These are phyloP conservation scores for Muraenolepis orangiensis DNA, from an alignment of 2,797 vertebrate species.

Conservation along the genomic window DNA sequence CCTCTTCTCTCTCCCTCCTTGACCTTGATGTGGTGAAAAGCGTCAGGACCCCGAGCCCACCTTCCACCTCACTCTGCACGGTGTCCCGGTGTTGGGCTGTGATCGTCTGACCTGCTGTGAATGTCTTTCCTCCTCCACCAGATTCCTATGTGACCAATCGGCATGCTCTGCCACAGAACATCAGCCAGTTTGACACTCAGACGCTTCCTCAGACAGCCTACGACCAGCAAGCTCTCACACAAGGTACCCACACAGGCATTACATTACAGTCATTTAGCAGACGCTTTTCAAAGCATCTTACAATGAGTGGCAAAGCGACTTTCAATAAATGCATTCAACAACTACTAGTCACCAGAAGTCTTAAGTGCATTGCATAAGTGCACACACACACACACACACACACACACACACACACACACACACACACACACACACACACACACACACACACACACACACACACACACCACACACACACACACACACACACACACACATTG, in stretches of 20 bases:
- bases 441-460: neutral
- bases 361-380: too few relatives aligned
- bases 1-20: neutral
- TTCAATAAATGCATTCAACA: too few relatives aligned
- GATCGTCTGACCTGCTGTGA: neutral
- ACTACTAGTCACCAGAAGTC: too few relatives aligned
- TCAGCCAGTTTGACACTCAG: slow-evolving; percentile 86
- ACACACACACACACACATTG: neutral
- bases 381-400: slow-evolving; percentile 5
- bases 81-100: neutral
- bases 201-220: slow-evolving; percentile 82
- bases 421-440: neutral
- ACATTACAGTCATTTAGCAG: too few relatives aligned
- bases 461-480: neutral
- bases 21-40: neutral
- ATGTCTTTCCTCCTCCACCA: slow-evolving; percentile 46
- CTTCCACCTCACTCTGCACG: neutral
- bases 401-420: neutral
- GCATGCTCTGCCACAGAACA: slow-evolving; percentile 83
- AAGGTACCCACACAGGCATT: slow-evolving; percentile 81
- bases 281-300: too few relatives aligned
- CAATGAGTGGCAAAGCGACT: too few relatives aligned
- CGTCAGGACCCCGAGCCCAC: neutral
- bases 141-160: slow-evolving; percentile 87
- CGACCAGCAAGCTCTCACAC: slow-evolving; percentile 86